phyloP scores from a whole-genome alignment of 2,888 invertebrate genomes.

The Caenorhabditis virilis region DNA sequence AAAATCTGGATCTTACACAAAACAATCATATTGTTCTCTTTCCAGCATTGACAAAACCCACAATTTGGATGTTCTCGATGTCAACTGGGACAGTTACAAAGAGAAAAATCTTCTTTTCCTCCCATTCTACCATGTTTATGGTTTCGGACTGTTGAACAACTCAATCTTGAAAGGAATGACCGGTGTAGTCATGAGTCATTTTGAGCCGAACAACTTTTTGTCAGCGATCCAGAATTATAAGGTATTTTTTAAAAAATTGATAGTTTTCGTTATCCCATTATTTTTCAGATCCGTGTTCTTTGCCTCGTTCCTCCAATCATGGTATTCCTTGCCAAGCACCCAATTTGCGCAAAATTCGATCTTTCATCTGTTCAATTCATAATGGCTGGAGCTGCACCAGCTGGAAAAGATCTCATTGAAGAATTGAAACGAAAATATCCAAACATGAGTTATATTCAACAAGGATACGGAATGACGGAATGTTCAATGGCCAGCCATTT shows the following conservation, averaged over 20 bases:
- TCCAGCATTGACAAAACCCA: constrained; percentile 36
- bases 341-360: constrained; percentile 78
- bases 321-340: constrained; percentile 78
- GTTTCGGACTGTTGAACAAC: constrained; percentile 51
- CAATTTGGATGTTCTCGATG: constrained; percentile 38
- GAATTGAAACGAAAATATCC: constrained; percentile 56
- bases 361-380: constrained; percentile 76
- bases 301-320: constrained; percentile 83
- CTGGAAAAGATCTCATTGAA: constrained; percentile 62
- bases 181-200: constrained; percentile 59
- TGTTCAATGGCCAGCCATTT: constrained; percentile 75
- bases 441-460: constrained; percentile 48
- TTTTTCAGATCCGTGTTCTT: constrained; percentile 36
- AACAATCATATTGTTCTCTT: too few relatives aligned
- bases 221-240: constrained; percentile 56
- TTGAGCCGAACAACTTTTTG: constrained; percentile 58
- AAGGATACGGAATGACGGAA: constrained; percentile 80
- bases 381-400: constrained; percentile 63
- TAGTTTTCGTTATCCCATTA: too few relatives aligned
- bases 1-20: too few relatives aligned
- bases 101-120: constrained; percentile 56
- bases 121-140: constrained; percentile 67
- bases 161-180: constrained; percentile 49
- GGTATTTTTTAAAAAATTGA: constrained; percentile 9
- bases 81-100: constrained; percentile 48